phyloP scores from a whole-genome alignment of 2,113 vertebrate species.

The Xyrauchen texanus region DNA sequence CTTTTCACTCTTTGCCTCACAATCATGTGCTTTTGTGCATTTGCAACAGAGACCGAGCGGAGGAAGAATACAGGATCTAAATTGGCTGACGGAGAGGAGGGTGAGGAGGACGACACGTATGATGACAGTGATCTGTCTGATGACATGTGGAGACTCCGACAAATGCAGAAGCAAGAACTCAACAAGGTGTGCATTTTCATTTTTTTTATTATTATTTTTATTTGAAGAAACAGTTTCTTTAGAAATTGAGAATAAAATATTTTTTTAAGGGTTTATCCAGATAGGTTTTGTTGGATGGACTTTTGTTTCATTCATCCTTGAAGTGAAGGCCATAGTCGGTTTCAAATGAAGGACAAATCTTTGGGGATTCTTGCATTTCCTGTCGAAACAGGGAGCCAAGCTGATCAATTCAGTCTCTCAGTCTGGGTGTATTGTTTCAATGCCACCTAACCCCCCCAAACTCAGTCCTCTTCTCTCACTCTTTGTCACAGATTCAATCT shows the following conservation, averaged over 20 bases:
- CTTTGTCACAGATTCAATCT: slow-evolving; percentile 83
- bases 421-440: background rate
- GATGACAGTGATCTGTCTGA: slow-evolving; percentile 76
- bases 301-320: background rate
- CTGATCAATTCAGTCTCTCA: slow-evolving; percentile 18
- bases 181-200: slow-evolving; percentile 78
- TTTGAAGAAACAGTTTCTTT: too few relatives aligned
- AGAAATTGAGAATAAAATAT: background rate
- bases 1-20: background rate
- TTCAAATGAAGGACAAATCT: slow-evolving; percentile 34
- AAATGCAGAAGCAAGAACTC: slow-evolving; percentile 84
- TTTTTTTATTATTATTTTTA: too few relatives aligned
- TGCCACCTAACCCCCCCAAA: background rate
- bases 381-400: slow-evolving; percentile 2
- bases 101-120: slow-evolving; percentile 78
- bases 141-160: slow-evolving; percentile 78
- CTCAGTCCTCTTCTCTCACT: background rate
- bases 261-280: background rate
- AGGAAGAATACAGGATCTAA: slow-evolving; percentile 73
- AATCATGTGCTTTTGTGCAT: background rate
- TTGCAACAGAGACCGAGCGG: slow-evolving; percentile 81
- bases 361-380: slow-evolving; percentile 28
- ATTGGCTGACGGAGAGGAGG: slow-evolving; percentile 64
- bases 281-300: background rate
- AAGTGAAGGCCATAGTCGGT: background rate